Evolutionary conservation across 2,888 invertebrate genomes (phyloP), one percentile per base, ranked within the genome.

Genomic region (Thera britannica): DNA sequence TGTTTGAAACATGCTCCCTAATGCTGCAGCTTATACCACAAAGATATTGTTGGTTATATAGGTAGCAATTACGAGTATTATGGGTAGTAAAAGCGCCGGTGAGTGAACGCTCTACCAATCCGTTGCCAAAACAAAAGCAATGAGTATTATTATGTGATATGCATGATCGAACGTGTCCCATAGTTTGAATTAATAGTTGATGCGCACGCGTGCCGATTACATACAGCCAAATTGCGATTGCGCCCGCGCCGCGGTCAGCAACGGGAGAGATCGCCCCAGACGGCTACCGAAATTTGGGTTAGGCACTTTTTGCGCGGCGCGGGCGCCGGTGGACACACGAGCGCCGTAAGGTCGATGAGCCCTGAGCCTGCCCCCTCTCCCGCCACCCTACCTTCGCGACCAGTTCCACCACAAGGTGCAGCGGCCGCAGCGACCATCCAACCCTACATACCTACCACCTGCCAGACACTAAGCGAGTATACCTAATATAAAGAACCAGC

Each of bases 371-470:
- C 77, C 76, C 56, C 74, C 79, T 80, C 80, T 80, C 80, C 77
- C 82, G 70, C 71, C 77, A 79, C 82, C 83, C 80, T 80, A 59
- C 68, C 72, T 72, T 68, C 73, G 73, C 85, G 89, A 92, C 92
- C 92, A 89, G 92, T 92, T 90, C 87, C 84, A 85, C 84, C 89
- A 88, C 90, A 90, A 91, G 90, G 91, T 92, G 90, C 90, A 90
- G 87, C 89, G 90, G 79, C 89, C 89, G 86, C 87, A 75, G 83
- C 84, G 83, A 83, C 83, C 85, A 84, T 86, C 90, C 90, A 86
- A 86, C 90, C 90, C 90, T 88, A 91, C 88, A 90, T 91, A 92
- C 82, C 86, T 92, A 92, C 90, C 91, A 92, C 92, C 92, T 92
- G 92, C 87, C 92, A 90, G 91, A 90, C 91, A 85, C 88, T 89